Conservation (phyloP, 1,140 invertebrate species). For the Gonatopus flavifemur region DNA sequence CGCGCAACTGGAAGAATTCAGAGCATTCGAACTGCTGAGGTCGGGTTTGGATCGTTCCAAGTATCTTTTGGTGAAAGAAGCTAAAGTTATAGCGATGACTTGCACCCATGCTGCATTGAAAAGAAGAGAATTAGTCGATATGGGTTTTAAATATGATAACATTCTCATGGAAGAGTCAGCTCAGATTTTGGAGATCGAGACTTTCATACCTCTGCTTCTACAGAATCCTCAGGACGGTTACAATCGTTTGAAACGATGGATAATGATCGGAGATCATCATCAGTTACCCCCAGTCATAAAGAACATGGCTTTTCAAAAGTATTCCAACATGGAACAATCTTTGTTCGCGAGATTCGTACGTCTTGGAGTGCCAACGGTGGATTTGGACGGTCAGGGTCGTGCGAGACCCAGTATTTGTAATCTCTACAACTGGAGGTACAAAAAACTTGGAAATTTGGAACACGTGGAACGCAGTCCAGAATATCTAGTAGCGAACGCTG, state of each 20-base stretch:
- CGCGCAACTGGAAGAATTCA: conserved; percentile 95
- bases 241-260: conserved; percentile 97
- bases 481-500: conserved; percentile 88
- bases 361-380: conserved; percentile 93
- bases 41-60: conserved; percentile 94
- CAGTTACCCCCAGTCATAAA: conserved; percentile 99
- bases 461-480: conserved; percentile 84
- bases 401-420: conserved; percentile 89
- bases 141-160: conserved; percentile 97
- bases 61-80: conserved; percentile 97
- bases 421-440: conserved; percentile 98
- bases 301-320: conserved; percentile 99
- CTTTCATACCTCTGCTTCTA: conserved; percentile 95
- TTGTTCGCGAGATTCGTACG: conserved; percentile 95
- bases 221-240: conserved; percentile 97
- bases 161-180: conserved; percentile 99
- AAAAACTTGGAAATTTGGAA: conserved; percentile 86
- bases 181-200: conserved; percentile 99
- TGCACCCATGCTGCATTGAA: conserved; percentile 99
- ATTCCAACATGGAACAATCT: conserved; percentile 99
- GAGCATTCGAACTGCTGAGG: conserved; percentile 94
- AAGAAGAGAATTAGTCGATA: conserved; percentile 91
- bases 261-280: conserved; percentile 99
- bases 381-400: conserved; percentile 96
- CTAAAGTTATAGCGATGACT: conserved; percentile 99